Base-by-base conservation (phyloP, 2,113 vertebrate species). In the Pavo muticus region DNA sequence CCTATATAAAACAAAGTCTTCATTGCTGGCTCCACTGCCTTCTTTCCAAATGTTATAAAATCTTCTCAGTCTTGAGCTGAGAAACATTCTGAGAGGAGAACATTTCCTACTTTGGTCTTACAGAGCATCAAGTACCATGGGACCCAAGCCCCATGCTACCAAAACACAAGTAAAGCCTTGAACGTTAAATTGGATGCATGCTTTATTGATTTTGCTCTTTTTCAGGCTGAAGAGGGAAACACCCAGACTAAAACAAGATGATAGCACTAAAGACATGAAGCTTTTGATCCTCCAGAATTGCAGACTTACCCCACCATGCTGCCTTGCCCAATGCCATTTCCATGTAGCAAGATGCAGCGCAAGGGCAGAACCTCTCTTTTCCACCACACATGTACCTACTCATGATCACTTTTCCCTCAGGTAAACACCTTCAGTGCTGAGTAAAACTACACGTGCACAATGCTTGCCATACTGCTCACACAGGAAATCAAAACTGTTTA, bases 401-500 rank as follows among this genome's bases (percentile, higher is more conserved):
- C 1, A 0, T 5, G 11, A 63, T 12, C 2, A 1, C 18, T 85
- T 80, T 74, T 71, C 57, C 21, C 48, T 25, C 20, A 68, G 59
- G 35, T 87, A 59, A 72, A 45, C 1, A 3, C 39, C 72, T 67
- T 52, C 23, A n/a, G 35, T 17, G 24, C 40, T 74, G 63, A 72
- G 47, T 52, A 61, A 52, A 94, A 57, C 27, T 67, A 15, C 25
- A 2, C 0, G 6, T 8, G 29, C 12, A 71, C 79, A 71, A 68
- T 37, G 35, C 59, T 95, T 90, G 52, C 73, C 90, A 72, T 91
- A 88, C 82, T 76, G 70, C 69, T 96, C 95, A 96, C 81, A 94
- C 39, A 96, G 70, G 94, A 96, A 96, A 97, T 84, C 76, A 96
- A 92, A 97, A 92, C 75, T 94, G 77, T 95, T 94, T 85, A 84